Evolutionary conservation across 2,113 vertebrate genomes (phyloP), one percentile per base, ranked within the genome.

Genomic region (Choloepus hoffmanni): DNA sequence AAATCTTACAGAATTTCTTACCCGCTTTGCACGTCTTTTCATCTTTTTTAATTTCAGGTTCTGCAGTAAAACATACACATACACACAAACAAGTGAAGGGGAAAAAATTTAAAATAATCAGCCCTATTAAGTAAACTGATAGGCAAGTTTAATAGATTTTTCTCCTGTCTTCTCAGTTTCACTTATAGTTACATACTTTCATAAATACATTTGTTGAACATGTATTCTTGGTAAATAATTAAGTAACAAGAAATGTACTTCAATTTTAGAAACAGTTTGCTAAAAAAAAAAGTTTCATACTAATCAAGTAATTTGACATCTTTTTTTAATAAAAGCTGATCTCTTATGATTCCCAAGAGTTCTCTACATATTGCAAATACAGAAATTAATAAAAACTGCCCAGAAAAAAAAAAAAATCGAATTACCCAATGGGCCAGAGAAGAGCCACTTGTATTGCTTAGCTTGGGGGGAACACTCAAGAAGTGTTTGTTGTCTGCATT

Each of bases 41-140:
- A 83, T 94, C 28, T 92, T 87, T 98, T 97, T 97, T 55, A 1
- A 58, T 90, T 65, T 91, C 78, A 95, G 21, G 68, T 87, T 96
- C 90, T 98, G 24, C 73, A 14, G 45, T 82, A 84, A 96, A 95
- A 68, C 7, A 95, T 23, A 89, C 1, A 84, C 4, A 58, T 15
- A 72, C 10, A 83, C 15, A 87, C 7, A 85, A 28, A 67, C 5
- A 88, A 28, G 62, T 5, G 53, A 67, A 94, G 0, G 5, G 0
- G 7, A 2, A 73, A 85, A 89, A 94, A 72, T 4, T 15, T 16
- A 90, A 2, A 62, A 50, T 36, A 45, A n/a, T 88, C 8, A 79
- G 12, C n/a, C 65, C 7, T 36, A 1, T 13, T 85, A 67, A 33
- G 45, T 21, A 26, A 48, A 85, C 45, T 43, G 65, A 70, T 33